Base-by-base conservation (phyloP, 2,113 vertebrate species). In the Myrmophylax atrothorax region DNA sequence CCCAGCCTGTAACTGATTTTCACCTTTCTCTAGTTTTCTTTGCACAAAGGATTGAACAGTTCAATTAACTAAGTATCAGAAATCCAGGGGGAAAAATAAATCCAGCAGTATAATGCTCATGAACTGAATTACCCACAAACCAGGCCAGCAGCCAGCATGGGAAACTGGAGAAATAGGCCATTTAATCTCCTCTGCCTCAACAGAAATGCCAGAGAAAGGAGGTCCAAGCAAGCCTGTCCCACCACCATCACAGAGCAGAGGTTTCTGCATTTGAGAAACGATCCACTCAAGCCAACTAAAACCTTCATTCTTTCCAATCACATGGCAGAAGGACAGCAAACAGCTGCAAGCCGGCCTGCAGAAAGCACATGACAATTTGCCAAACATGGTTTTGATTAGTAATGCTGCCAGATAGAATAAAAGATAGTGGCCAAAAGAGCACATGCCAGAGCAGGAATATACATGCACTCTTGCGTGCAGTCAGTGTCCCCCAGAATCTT, bases 371-470 rank as follows among this genome's bases (percentile, higher is more conserved):
- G 60, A 84, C 73, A 81, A 87, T 40, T 40, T 60, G 68, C 93
- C 88, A 93, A 46, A 90, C 75, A 78, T 75, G 86, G 60, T 63
- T 94, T 91, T 87, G 84, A 93, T 76, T 91, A 91, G 87, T 79
- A 93, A 87, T 82, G 74, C 58, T 90, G 87, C 53, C 73, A 76
- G 47, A 85, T 1, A 59, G 77, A 82, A 87, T 77, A 90, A 88
- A 76, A 73, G 62, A 68, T 55, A 92, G 47, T 58, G 64, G 76
- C n/a, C 5, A 0, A 56, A 87, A 82, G 69, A 68, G 25, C 73
- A 59, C 66, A n/a, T n/a, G 42, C 44, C 66, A 84, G 66, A 44
- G 26, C 40, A 64, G 53, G 40, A 78, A 68, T 3, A 80, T 1
- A 75, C 2, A 26, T 53, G 62, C 26, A 79, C 17, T 19, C 38